Conservation (phyloP, 1,140 invertebrate genomes). For the Mamestra configurata region DNA sequence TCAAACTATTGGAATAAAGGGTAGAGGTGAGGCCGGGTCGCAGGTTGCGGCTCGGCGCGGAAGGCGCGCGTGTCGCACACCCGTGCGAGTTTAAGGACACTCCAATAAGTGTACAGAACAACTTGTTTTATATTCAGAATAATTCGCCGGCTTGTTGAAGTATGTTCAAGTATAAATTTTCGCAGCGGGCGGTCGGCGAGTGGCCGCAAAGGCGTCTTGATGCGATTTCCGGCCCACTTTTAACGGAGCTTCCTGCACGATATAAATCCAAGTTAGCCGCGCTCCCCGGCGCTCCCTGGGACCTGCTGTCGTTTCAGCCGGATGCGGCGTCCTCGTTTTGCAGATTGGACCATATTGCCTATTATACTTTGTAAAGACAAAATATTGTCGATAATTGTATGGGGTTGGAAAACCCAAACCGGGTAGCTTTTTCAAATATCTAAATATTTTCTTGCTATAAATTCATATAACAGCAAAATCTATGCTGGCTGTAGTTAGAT, state of each 20-base stretch:
- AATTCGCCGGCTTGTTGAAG: slow-evolving; percentile 45
- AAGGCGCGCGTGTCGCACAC: slow-evolving; percentile 60
- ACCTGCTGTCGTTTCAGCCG: slow-evolving; percentile 45
- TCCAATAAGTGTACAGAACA: slow-evolving; percentile 52
- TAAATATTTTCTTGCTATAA: neutral
- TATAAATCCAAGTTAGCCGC: slow-evolving; percentile 81
- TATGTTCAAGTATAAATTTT: slow-evolving; percentile 61
- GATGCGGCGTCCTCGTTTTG: slow-evolving; percentile 38
- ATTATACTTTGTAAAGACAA: slow-evolving; percentile 42
- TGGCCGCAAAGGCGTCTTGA: slow-evolving; percentile 79
- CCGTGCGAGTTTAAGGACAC: slow-evolving; percentile 60
- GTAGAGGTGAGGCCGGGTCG: slow-evolving; percentile 63
- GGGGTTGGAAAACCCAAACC: neutral
- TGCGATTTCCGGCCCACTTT: slow-evolving; percentile 83
- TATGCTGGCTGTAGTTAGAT: too few relatives aligned
- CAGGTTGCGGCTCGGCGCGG: slow-evolving; percentile 60
- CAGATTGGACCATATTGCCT: slow-evolving; percentile 49
- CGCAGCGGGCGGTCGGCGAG: slow-evolving; percentile 61
- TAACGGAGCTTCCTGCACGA: slow-evolving; percentile 77
- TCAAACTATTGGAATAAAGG: slow-evolving; percentile 78
- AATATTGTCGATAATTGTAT: slow-evolving; percentile 21
- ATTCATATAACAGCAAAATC: too few relatives aligned
- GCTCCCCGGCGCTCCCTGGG: slow-evolving; percentile 48
- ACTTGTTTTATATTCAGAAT: slow-evolving; percentile 39
- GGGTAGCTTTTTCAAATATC: neutral